These are phyloP conservation scores for Amiota mariae DNA, from an alignment of 2,888 invertebrate genomes.

Conservation along the genomic window DNA sequence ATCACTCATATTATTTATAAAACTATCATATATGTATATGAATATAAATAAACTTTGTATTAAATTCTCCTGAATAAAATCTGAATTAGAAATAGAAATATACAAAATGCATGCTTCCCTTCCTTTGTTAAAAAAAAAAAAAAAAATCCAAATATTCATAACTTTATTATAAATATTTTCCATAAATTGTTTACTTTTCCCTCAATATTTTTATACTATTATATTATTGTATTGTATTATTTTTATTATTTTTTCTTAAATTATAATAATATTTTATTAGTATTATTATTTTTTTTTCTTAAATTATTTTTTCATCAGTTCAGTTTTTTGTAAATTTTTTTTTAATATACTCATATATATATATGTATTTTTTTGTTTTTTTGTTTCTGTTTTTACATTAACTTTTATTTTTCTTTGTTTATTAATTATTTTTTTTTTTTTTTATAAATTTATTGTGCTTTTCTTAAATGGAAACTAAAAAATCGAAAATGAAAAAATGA, in stretches of 20 bases:
- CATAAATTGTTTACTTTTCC: not conserved
- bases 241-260: not conserved
- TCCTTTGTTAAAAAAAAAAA: not conserved
- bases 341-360: no score
- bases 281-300: constrained; percentile 37
- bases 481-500: constrained; percentile 26
- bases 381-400: not conserved
- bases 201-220: not conserved
- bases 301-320: constrained; percentile 39
- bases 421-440: constrained; percentile 4
- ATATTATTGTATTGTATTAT: no score
- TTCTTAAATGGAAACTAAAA: not conserved
- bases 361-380: no score
- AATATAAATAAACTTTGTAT: no score
- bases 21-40: no score
- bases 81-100: not conserved
- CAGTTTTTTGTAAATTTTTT: constrained; percentile 29
- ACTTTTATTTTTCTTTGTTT: not conserved
- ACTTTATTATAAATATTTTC: not conserved
- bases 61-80: no score
- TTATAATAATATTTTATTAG: constrained; percentile 17
- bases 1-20: no score
- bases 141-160: no score
- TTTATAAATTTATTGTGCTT: constrained; percentile 19
- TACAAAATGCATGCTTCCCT: not conserved